Evolutionary conservation across 2,797 vertebrate genomes (phyloP), one percentile per base, ranked within the genome.

Genomic region (Sparidentex hasta): DNA sequence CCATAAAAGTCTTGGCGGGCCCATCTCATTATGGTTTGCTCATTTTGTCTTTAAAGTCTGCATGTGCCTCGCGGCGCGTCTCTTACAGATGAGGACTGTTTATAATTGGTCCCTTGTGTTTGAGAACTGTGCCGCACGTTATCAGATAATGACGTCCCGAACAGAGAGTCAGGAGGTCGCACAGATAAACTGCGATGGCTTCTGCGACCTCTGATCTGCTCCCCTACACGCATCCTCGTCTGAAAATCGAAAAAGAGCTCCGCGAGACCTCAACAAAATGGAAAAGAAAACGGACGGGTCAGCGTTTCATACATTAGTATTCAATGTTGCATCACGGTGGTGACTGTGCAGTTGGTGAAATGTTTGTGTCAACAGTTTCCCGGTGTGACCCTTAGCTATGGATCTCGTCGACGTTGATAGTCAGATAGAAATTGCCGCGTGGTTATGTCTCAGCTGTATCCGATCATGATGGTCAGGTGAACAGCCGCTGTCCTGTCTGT

Each of bases 301-400:
- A 27, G 20, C 58, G 52, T 62, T 68, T 59, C 57, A 38, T 52
- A 25, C 7, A 71, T 84, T 72, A 47, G 63, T 48, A 82, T 82
- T 75, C 79, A 78, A 1, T 23, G 43, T 20, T 65, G 66, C 57
- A 29, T 71, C 18, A 25, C 18, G 25, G 56, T 58, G 54, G 65
- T 83, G 50, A 83, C 61, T 51, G 63, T 80, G 81, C 59, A 29
- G 65, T 47, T 41, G 23, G 48, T 64, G 67, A 68, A 70, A 6
- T 77, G 72, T 83, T 74, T 48, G 65, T 55, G 70, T 85, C 54
- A 74, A 70, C 83, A 57, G 58, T 88, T 78, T 81, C 33, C 7
- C 38, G 17, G 27, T 25, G 12, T 74, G 75, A 71, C 64, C 44
- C 4, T 46, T 8, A 57, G 48, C 54, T 11, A 23, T 17, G 51